Evolutionary conservation across 2,888 invertebrate species (phyloP).

Genomic region (Conomelus anceps): DNA sequence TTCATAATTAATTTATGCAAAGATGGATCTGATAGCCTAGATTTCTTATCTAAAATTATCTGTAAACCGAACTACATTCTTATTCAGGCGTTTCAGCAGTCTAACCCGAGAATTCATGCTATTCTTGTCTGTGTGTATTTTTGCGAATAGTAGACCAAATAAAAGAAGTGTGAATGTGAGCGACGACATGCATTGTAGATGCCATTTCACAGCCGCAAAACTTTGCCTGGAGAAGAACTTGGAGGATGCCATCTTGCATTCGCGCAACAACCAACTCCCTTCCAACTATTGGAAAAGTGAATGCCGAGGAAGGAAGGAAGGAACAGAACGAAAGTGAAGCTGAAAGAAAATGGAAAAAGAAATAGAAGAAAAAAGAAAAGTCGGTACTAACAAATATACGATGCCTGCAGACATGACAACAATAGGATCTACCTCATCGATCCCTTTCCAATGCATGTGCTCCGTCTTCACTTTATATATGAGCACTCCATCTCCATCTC

Average conservation of each 20-base stretch:
- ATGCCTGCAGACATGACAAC: background rate
- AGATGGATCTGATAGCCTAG: no score
- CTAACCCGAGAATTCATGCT: background rate
- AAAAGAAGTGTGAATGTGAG: background rate
- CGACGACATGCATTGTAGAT: background rate
- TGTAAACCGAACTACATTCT: no score
- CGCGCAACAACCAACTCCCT: background rate
- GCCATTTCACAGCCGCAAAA: background rate
- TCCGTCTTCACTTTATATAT: background rate
- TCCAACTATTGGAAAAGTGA: background rate
- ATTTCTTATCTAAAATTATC: no score
- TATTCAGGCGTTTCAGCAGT: no score
- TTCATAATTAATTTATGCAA: no score
- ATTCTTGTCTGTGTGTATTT: background rate
- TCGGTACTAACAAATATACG: background rate
- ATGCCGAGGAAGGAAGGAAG: no score
- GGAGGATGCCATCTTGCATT: background rate
- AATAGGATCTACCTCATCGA: background rate
- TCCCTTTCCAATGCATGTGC: background rate
- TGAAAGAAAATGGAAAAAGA: background rate
- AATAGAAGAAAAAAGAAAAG: background rate
- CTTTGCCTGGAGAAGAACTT: no score
- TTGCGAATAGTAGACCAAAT: background rate
- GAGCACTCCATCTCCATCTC: background rate
- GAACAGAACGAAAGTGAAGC: no score